These are phyloP conservation scores for Ecliptopera silaceata DNA, from an alignment of 2,888 invertebrate species.

Conservation along the genomic window DNA sequence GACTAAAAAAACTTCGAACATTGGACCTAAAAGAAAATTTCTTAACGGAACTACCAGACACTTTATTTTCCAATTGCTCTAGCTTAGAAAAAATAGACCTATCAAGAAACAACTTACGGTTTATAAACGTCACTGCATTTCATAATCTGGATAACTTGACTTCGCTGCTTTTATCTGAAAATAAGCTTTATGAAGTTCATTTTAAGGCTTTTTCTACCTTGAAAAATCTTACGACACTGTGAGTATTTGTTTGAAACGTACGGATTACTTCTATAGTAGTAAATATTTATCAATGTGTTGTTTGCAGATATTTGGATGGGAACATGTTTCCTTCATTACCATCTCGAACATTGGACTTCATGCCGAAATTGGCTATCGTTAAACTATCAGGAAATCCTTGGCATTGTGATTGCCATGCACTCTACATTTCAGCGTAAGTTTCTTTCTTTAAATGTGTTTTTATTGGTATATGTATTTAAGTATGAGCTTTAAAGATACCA, in stretches of 20 bases:
- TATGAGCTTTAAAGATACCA: too few species aligned
- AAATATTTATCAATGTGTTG: not conserved
- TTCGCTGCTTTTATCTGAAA: conserved; percentile 87
- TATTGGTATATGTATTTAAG: too few species aligned
- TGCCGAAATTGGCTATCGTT: conserved; percentile 85
- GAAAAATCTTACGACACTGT: conserved; percentile 88
- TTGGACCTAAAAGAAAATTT: conserved; percentile 88
- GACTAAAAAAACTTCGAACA: conserved; percentile 81
- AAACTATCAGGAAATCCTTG: conserved; percentile 90
- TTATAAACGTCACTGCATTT: conserved; percentile 84
- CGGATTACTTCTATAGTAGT: not conserved
- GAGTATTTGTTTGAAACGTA: conserved; percentile 56
- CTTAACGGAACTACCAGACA: conserved; percentile 80
- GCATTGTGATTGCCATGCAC: conserved; percentile 90
- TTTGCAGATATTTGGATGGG: conserved; percentile 87
- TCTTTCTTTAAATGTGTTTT: too few species aligned
- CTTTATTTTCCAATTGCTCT: conserved; percentile 80
- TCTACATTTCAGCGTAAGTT: conserved; percentile 87
- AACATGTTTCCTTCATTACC: conserved; percentile 88
- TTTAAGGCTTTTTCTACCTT: conserved; percentile 85
- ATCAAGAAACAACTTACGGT: conserved; percentile 86
- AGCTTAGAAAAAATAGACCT: conserved; percentile 86
- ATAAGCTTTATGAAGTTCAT: conserved; percentile 85
- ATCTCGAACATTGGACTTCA: conserved; percentile 85
- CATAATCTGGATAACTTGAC: conserved; percentile 85